phyloP scores from a whole-genome alignment of 2,888 invertebrate genomes.

The Taenaris catops region DNA sequence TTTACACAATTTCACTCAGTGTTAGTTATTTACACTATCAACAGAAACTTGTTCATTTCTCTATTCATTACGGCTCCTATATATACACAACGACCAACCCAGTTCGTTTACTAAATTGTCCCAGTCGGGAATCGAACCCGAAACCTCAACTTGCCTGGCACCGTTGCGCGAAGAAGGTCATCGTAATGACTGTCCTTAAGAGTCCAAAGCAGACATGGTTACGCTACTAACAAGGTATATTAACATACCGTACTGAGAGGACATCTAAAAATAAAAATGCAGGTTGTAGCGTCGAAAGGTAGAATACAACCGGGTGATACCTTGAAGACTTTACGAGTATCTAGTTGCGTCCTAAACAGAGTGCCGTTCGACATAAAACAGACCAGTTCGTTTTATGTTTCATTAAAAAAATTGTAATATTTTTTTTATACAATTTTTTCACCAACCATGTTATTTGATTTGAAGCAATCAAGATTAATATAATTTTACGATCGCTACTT shows the following conservation, averaged over 20 bases:
- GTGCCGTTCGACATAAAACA: conserved; percentile 6
- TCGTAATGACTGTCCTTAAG: no score
- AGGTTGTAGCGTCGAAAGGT: conserved; percentile 38
- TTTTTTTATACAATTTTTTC: conserved; percentile 1
- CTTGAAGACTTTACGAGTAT: conserved; percentile 17
- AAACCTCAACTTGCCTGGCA: no score
- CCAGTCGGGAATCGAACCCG: no score
- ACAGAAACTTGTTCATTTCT: no score
- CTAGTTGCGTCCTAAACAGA: conserved; percentile 10
- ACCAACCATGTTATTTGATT: not conserved
- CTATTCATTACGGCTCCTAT: no score
- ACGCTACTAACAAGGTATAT: conserved; percentile 46
- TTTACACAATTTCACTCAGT: no score
- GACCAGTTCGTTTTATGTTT: conserved; percentile 8
- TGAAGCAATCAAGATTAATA: conserved; percentile 6
- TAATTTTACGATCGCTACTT: conserved; percentile 5
- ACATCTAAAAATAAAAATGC: conserved; percentile 64
- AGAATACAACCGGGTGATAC: conserved; percentile 24
- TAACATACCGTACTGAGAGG: conserved; percentile 56
- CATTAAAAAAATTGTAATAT: conserved; percentile 1
- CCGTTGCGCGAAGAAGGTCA: no score
- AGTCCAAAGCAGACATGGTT: conserved; percentile 9
- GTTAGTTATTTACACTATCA: no score
- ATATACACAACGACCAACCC: no score
- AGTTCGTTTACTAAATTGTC: no score